These are phyloP conservation scores for Caenorhabditis imperialis DNA, from an alignment of 2,888 invertebrate species.

Conservation along the genomic window DNA sequence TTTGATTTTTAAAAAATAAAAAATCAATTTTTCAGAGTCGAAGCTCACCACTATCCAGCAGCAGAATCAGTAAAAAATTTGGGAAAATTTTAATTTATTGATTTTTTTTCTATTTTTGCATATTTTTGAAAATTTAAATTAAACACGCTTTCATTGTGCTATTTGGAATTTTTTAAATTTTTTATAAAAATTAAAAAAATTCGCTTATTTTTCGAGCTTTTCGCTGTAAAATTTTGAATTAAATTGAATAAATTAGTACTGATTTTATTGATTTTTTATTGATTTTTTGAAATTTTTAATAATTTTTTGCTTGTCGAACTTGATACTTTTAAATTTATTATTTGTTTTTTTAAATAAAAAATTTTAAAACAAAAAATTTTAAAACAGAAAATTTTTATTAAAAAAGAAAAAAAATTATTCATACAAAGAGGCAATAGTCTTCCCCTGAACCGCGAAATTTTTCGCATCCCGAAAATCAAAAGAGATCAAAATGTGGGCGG, in stretches of 20 bases:
- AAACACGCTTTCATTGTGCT: no score
- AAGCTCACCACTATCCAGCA: slow-evolving; percentile 47
- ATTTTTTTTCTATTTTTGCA: no score
- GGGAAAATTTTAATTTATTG: not conserved
- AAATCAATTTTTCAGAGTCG: slow-evolving; percentile 37
- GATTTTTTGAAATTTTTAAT: no score
- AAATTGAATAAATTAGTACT: slow-evolving; percentile 6
- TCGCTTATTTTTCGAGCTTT: no score
- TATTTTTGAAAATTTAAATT: no score
- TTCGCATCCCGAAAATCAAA: slow-evolving; percentile 49
- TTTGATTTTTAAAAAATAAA: not conserved
- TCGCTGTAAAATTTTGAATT: slow-evolving; percentile 5
- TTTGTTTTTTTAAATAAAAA: not conserved
- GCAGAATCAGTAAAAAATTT: slow-evolving; percentile 19
- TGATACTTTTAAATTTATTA: not conserved
- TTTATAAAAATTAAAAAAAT: no score
- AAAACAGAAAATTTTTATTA: slow-evolving; percentile 6
- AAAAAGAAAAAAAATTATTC: slow-evolving; percentile 13
- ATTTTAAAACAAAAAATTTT: not conserved
- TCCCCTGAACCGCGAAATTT: slow-evolving; percentile 40
- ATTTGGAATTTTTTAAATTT: no score
- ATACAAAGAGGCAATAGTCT: slow-evolving; percentile 47
- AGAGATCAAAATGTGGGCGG: slow-evolving; percentile 26
- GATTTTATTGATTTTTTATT: slow-evolving; percentile 1
- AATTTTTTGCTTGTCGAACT: slow-evolving; percentile 6